phyloP scores from a whole-genome alignment of 2,797 vertebrate genomes.

The Sorex maritimensis region DNA sequence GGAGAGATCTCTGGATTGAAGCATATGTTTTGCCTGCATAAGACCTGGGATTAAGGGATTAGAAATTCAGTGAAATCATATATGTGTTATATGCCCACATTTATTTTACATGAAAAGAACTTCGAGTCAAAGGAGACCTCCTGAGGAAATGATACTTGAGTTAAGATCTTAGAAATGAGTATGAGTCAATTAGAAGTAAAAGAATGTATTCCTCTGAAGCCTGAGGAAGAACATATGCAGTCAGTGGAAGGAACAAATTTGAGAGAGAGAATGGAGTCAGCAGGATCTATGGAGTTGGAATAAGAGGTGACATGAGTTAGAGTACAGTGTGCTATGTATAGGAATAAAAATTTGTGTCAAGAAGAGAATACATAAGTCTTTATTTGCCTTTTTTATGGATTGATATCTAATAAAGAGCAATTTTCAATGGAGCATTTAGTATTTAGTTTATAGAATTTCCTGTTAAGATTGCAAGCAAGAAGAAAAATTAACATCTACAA shows the following conservation, averaged over 20 bases:
- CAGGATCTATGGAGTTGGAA: neutral
- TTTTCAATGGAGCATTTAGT: neutral
- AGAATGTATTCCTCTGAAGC: neutral
- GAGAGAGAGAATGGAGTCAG: neutral
- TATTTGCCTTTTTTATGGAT: neutral
- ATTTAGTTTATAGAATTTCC: neutral
- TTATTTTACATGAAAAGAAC: too few relatives aligned
- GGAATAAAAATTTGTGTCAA: neutral
- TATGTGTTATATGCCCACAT: neutral
- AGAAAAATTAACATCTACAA: conserved; percentile 11
- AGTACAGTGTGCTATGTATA: neutral
- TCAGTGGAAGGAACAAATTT: neutral
- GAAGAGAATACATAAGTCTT: neutral
- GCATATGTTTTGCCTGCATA: too few relatives aligned
- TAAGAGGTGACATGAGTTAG: neutral
- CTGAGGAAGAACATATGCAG: neutral
- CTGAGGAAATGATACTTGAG: neutral
- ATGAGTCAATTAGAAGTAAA: neutral
- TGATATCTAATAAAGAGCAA: neutral
- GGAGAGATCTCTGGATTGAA: too few relatives aligned
- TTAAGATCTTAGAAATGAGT: neutral
- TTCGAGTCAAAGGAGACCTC: neutral
- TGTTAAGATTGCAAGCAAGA: neutral
- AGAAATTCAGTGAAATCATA: neutral
- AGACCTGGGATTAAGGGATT: neutral